Evolutionary conservation across 2,113 vertebrate genomes (phyloP), one percentile per base, ranked within the genome.

Genomic region (Sigmodon hispidus): DNA sequence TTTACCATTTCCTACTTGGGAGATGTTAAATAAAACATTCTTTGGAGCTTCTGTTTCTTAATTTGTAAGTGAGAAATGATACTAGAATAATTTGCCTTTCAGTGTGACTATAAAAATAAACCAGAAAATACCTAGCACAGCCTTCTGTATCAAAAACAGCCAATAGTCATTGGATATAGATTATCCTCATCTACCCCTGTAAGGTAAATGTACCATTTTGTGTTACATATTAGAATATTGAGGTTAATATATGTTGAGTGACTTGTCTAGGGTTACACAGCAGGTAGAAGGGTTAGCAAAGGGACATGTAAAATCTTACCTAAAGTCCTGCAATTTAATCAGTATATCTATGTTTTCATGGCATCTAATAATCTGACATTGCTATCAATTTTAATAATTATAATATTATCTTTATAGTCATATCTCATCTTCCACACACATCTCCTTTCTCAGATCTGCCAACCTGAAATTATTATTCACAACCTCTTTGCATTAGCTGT

Each of bases 381-480:
- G 73, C 3, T 61, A 31, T 93, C 77, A 63, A 84, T 87, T 95
- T 97, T 87, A 96, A 80, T 55, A 87, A 94, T 59, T 17, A 93
- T 50, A 94, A 94, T 50, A 95, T 59, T 90, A 50, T 80, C 81
- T 95, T 89, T 79, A 88, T 45, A 83, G 93, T 45, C 72, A 87
- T 72, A 81, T 5, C 67, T 6, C 26, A 57, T 95, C 89, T 86
- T 57, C 34, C 31, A 88, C 31, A 31, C n/a, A 45, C 36, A 52
- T 73, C 26, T 88, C 80, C 61, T 90, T 92, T 45, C 67, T 95
- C 61, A 79, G 52, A 83, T 75, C 26, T 92, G 89, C 55, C 61
- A 70, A 67, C 73, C 65, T 52, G 21, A 81, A 31, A 50, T 91
- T 85, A 91, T 89, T 63, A 81, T 77, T 93, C 92, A 81, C 36